These are phyloP conservation scores for Drosophila imparisetae DNA, from an alignment of 2,888 invertebrate genomes.

Conservation along the genomic window DNA sequence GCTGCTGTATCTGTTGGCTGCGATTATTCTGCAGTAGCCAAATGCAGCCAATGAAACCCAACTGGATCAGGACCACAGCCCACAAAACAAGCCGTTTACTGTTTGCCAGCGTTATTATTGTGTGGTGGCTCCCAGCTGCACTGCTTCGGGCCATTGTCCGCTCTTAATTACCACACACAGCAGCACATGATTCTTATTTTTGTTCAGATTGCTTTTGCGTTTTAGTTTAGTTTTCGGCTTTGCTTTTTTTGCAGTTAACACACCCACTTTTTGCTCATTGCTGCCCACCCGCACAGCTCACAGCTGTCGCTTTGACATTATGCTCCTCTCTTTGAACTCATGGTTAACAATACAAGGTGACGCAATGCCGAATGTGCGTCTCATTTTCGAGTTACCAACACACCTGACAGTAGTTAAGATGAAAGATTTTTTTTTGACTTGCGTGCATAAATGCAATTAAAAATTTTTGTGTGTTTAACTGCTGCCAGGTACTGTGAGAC, in stretches of 20 bases:
- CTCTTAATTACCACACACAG: constrained; percentile 22
- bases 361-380: neutral
- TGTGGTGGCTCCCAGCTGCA: constrained; percentile 30
- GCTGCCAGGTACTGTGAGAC: neutral
- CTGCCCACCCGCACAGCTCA: constrained; percentile 66
- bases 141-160: constrained; percentile 41
- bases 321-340: constrained; percentile 12
- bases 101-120: constrained; percentile 46
- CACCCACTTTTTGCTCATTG: constrained; percentile 58
- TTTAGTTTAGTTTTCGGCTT: constrained; percentile 10
- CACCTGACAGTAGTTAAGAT: neutral
- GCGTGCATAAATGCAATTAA: neutral
- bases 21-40: constrained; percentile 80
- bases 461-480: neutral
- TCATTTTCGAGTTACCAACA: neutral
- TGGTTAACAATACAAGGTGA: neutral
- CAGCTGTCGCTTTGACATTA: constrained; percentile 55
- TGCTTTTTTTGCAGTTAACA: constrained; percentile 51
- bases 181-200: constrained; percentile 27
- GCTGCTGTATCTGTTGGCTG: constrained; percentile 36
- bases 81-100: constrained; percentile 82
- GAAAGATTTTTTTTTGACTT: neutral
- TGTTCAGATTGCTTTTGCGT: constrained; percentile 5
- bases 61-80: constrained; percentile 80
- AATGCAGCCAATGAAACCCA: constrained; percentile 81